Conservation (phyloP, 2,888 invertebrate species). For the Caenorhabditis sp. region DNA sequence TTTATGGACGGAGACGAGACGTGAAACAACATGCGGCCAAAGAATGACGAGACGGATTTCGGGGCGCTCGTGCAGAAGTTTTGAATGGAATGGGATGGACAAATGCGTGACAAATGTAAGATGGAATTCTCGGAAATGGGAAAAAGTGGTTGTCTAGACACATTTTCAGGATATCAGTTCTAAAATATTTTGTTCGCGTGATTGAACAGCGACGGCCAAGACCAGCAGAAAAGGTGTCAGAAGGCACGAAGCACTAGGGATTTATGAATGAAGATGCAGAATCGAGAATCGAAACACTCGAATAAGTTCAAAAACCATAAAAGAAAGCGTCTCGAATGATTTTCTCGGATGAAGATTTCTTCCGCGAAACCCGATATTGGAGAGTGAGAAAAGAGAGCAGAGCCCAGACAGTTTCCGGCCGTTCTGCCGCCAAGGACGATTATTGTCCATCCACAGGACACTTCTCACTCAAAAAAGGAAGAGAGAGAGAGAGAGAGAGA, state of each 20-base stretch:
- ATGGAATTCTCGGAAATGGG: too few species aligned
- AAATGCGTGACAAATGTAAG: too few species aligned
- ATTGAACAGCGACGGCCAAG: too few species aligned
- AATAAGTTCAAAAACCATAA: conserved; percentile 12
- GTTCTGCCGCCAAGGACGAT: conserved; percentile 43
- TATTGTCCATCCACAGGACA: too few species aligned
- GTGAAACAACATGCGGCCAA: neutral
- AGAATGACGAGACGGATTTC: conserved; percentile 8
- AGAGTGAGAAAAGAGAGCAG: conserved; percentile 14
- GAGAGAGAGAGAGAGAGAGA: conserved; percentile 19
- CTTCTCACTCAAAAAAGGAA: conserved; percentile 29
- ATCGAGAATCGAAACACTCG: neutral
- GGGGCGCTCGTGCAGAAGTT: conserved; percentile 29
- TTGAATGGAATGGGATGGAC: conserved; percentile 15
- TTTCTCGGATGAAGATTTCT: conserved; percentile 9
- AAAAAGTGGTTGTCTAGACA: too few species aligned
- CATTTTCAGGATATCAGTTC: too few species aligned
- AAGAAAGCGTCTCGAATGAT: neutral
- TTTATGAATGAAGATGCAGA: too few species aligned
- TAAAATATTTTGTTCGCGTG: too few species aligned
- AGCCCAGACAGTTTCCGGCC: conserved; percentile 48
- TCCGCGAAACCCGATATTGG: conserved; percentile 42
- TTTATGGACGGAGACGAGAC: conserved; percentile 24
- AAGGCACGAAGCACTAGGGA: too few species aligned
- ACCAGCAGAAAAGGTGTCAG: too few species aligned